Base-by-base conservation (phyloP, 2,797 vertebrate genomes). In the Diceros bicornis region DNA sequence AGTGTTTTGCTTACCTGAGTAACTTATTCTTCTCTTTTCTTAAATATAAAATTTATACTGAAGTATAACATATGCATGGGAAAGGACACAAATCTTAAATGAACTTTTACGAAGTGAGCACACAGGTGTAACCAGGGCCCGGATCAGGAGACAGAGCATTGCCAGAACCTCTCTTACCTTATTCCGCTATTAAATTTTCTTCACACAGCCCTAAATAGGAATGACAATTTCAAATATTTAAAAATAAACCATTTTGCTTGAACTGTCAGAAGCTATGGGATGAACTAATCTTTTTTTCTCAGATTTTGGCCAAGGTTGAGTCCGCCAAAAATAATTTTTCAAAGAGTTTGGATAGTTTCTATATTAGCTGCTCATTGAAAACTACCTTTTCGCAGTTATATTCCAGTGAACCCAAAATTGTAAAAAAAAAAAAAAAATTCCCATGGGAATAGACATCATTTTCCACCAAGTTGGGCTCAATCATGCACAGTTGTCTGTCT, bases 231-330 rank as follows among this genome's bases (percentile, higher is more conserved):
- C 37, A 62, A 21, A 92, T 71, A 23, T 74, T 87, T 89, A 81
- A 95, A 85, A 88, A 32, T 23, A 92, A 94, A 57, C 20, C n/a
- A 68, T 64, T 92, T 95, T 81, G 20, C 23, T 84, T 88, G 47
- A 96, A 66, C 32, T 72, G 4, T 37, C 69, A 68, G 64, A 74
- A 71, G 18, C 37, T 14, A 1, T 72, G 37, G 4, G 21, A 27
- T 78, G n/a, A 55, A 68, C 27, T 83, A 11, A 57, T 55, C 29
- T 90, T 41, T 37, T 32, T 44, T 59, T 2, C 6, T 86, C 64
- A 47, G 27, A 69, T 81, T 89, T 68, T 72, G 84, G n/a, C 66
- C 20, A 77, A 94, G 8, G n/a, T 71, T 34, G 87, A 97, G 6
- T n/a, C 74, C 21, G 57, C 4, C 52, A 64, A 47, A 94, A 96